These are phyloP conservation scores for Pyralis farinalis DNA, from an alignment of 2,888 invertebrate species.

Conservation along the genomic window DNA sequence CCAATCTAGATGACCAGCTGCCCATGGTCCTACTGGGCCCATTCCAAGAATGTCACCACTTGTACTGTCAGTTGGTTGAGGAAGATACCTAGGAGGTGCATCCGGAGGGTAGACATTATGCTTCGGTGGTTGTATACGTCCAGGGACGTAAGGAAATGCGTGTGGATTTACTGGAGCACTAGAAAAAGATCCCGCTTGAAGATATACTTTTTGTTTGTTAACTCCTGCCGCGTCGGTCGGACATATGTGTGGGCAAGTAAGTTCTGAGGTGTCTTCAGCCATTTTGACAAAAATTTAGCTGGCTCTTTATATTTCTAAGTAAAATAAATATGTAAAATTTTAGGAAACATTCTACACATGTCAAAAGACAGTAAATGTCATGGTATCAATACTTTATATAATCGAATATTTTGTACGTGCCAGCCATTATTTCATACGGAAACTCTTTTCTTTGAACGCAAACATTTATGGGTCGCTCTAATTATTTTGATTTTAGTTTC, in stretches of 20 bases:
- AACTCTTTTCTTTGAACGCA: too few species aligned
- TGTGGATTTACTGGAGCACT: conserved; percentile 24
- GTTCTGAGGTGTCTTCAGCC: conserved; percentile 24
- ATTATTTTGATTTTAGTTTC: too few species aligned
- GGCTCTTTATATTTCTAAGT: too few species aligned
- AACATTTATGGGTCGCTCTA: too few species aligned
- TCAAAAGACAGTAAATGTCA: too few species aligned
- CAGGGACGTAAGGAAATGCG: conserved; percentile 51
- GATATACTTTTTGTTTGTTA: conserved; percentile 12
- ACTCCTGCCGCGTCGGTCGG: conserved; percentile 24
- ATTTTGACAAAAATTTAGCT: conserved; percentile 42
- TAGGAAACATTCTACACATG: conserved; percentile 11
- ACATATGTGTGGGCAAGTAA: conserved; percentile 57
- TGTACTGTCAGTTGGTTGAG: conserved; percentile 61
- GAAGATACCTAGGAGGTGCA: conserved; percentile 62
- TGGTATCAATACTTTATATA: too few species aligned
- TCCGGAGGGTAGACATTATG: conserved; percentile 47
- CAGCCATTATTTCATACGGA: too few species aligned
- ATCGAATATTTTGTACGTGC: too few species aligned
- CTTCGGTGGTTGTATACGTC: conserved; percentile 48
- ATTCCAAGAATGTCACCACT: conserved; percentile 66
- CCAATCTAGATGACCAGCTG: conserved; percentile 88
- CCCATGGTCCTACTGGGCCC: conserved; percentile 84
- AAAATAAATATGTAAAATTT: conserved; percentile 13
- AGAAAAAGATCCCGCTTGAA: conserved; percentile 30